These are phyloP conservation scores for Ctenopoma multispine DNA, from an alignment of 2,797 vertebrate species.

Conservation along the genomic window DNA sequence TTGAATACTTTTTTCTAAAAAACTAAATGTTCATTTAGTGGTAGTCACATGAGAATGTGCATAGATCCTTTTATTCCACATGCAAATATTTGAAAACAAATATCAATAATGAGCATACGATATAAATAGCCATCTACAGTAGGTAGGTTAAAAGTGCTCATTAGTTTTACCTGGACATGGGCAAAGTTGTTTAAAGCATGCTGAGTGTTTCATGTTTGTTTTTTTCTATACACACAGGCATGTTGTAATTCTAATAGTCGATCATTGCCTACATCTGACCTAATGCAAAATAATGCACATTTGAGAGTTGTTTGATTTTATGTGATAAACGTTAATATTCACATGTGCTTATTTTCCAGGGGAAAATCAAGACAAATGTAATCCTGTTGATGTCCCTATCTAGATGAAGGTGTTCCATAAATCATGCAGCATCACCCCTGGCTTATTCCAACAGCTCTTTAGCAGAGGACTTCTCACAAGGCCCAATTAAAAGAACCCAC, in stretches of 20 bases:
- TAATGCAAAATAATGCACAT: background rate
- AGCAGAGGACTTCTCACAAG: slow-evolving; percentile 67
- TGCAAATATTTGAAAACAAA: slow-evolving; percentile 1
- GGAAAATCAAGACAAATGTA: slow-evolving; percentile 63
- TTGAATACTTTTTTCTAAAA: background rate
- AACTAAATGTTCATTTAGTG: background rate
- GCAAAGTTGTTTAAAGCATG: background rate
- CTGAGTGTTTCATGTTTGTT: background rate
- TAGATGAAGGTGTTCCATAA: slow-evolving; percentile 69
- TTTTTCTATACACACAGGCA: background rate
- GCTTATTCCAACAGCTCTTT: slow-evolving; percentile 64
- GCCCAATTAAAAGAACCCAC: slow-evolving; percentile 77
- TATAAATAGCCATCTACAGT: slow-evolving; percentile 5
- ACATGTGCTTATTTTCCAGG: slow-evolving; percentile 30
- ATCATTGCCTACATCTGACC: slow-evolving; percentile 14
- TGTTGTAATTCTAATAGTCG: background rate
- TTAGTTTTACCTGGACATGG: slow-evolving; percentile 3
- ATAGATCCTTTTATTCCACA: background rate
- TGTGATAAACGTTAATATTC: slow-evolving; percentile 21
- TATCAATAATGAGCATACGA: slow-evolving; percentile 9
- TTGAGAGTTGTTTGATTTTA: slow-evolving; percentile 20
- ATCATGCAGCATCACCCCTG: slow-evolving; percentile 72
- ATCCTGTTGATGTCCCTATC: slow-evolving; percentile 64
- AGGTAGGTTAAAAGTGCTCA: background rate
- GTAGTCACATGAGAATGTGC: background rate